Evolutionary conservation across 2,113 vertebrate genomes (phyloP), one percentile per base, ranked within the genome.

Genomic region (Camelus bactrianus): DNA sequence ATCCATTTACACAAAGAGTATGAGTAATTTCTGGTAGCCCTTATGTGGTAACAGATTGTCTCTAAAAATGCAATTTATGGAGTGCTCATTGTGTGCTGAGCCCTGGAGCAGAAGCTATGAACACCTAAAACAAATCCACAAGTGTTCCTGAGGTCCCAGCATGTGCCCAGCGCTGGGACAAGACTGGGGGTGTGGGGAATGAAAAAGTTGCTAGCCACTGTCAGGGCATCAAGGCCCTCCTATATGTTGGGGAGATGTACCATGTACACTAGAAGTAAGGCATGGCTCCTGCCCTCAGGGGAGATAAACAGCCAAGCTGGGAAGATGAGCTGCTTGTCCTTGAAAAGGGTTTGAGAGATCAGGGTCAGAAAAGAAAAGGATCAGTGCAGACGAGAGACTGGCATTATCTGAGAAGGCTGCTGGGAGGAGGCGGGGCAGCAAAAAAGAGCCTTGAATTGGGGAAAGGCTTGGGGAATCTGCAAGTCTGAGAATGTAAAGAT

Each of bases 21-120:
- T 89, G 79, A 97, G 48, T 96, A 96, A 97, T 96, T 97, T 97
- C 88, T 97, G 96, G 76, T 96, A 90, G 80, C 91, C 83, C 92
- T 93, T 97, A 96, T 98, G 84, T 92, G 84, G 50, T 79, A 96
- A 93, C 94, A 98, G 92, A 95, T 94, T 97, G 84, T 85, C 84
- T 94, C 76, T 94, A 96, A 97, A 94, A 96, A 95, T 92, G 94
- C n/a, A n/a, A 84, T 85, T 96, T 81, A 73, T 95, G 84, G 65
- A 48, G 72, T 73, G 22, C 65, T 97, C 76, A 82, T 70, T 95
- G 80, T 95, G 69, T 88, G 65, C 92, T 26, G 58, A 93, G 83
- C 58, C 54, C 69, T 79, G 1, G 2, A 89, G 60, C 70, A 96
- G 65, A 93, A 80, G 82, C 52, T 70, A 8, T 32, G 42, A 52